Percentiles rank a stretch among this genome's conserved stretches.
Conservation (phyloP, 2,888 invertebrate genomes). For the Synanthedon andrenaeformis region DNA sequence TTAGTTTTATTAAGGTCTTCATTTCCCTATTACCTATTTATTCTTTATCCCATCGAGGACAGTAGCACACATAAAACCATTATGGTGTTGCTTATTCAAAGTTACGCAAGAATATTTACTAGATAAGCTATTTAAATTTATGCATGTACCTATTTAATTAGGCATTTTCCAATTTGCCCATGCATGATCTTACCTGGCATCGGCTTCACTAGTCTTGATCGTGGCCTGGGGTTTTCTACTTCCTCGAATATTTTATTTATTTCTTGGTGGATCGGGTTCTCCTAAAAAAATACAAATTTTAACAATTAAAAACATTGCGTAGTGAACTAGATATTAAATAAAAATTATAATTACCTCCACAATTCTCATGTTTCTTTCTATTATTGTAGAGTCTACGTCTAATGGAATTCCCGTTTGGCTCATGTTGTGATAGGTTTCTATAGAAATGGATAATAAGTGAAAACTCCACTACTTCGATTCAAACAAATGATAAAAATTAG, state of each 20-base stretch:
- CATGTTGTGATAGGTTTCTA: background rate
- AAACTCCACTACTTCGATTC: too few species aligned
- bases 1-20: too few species aligned
- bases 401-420: slow-evolving; percentile 55
- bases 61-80: too few species aligned
- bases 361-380: slow-evolving; percentile 70
- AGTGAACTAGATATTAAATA: background rate
- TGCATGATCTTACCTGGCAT: slow-evolving; percentile 68
- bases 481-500: too few species aligned
- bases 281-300: slow-evolving; percentile 31
- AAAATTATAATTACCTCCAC: slow-evolving; percentile 31
- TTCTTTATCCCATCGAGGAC: too few species aligned
- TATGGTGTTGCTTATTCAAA: background rate
- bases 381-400: slow-evolving; percentile 72
- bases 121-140: too few species aligned
- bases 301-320: slow-evolving; percentile 1
- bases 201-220: slow-evolving; percentile 76
- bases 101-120: too few species aligned
- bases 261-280: slow-evolving; percentile 70
- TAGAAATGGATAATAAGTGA: background rate
- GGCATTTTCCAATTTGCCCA: too few species aligned
- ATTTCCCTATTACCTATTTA: too few species aligned
- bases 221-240: slow-evolving; percentile 50
- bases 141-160: too few species aligned
- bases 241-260: slow-evolving; percentile 65